These are phyloP conservation scores for Cloeon dipterum DNA, from an alignment of 2,888 invertebrate species.

Conservation along the genomic window DNA sequence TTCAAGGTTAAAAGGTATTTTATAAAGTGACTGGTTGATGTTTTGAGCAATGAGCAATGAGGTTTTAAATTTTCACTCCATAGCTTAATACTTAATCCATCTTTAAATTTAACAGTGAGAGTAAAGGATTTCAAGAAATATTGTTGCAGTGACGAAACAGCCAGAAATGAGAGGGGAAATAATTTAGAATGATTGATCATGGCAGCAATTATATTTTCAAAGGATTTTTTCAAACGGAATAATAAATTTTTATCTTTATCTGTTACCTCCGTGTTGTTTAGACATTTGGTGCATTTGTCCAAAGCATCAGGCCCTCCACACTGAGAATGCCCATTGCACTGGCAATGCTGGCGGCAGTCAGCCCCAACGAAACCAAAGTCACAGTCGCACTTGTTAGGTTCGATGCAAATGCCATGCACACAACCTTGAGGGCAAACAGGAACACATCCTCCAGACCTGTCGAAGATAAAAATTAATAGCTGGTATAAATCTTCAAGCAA, in stretches of 20 bases:
- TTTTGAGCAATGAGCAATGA: too few species aligned
- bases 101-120: slow-evolving; percentile 1
- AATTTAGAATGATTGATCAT: too few species aligned
- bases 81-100: slow-evolving; percentile 1
- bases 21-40: too few species aligned
- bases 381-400: slow-evolving; percentile 66
- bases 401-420: slow-evolving; percentile 61
- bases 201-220: too few species aligned
- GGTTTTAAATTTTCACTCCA: not conserved
- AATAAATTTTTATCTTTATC: slow-evolving; percentile 4
- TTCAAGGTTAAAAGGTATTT: slow-evolving; percentile 2
- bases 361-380: slow-evolving; percentile 88
- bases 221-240: too few species aligned
- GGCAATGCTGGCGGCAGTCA: slow-evolving; percentile 82
- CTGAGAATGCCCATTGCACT: slow-evolving; percentile 84
- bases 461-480: too few species aligned
- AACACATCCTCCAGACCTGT: slow-evolving; percentile 27
- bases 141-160: too few species aligned
- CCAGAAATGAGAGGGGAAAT: too few species aligned
- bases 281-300: slow-evolving; percentile 59
- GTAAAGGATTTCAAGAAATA: too few species aligned
- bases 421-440: slow-evolving; percentile 69
- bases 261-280: slow-evolving; percentile 70
- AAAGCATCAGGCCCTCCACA: slow-evolving; percentile 71
- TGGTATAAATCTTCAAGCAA: too few species aligned